Conservation (phyloP, 2,797 vertebrate species). For the Carduelis carduelis region DNA sequence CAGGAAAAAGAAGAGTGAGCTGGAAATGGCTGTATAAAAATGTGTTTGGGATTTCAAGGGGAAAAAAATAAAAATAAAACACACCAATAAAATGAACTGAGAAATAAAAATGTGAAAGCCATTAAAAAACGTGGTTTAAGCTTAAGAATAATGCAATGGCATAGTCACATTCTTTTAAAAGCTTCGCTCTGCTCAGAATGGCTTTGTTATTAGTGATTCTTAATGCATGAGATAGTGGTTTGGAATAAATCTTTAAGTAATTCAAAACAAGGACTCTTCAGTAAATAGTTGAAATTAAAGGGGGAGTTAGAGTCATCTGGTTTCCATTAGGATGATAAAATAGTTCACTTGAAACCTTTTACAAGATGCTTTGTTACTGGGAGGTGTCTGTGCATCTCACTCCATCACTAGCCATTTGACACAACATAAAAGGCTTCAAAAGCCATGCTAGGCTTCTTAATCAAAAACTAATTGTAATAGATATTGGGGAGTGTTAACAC, state of each 20-base stretch:
- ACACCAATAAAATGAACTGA: slow-evolving; percentile 16
- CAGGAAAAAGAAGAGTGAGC: not conserved
- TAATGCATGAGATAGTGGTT: slow-evolving; percentile 77
- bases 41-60: not conserved
- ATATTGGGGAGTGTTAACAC: slow-evolving; percentile 98
- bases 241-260: slow-evolving; percentile 83
- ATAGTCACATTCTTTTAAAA: slow-evolving; percentile 70
- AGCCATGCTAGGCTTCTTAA: slow-evolving; percentile 91
- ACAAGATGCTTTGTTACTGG: slow-evolving; percentile 93
- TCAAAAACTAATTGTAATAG: slow-evolving; percentile 99
- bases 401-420: slow-evolving; percentile 97
- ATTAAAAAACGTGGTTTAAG: slow-evolving; percentile 48
- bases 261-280: slow-evolving; percentile 83
- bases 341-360: slow-evolving; percentile 95
- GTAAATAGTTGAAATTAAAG: slow-evolving; percentile 88
- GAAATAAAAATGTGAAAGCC: slow-evolving; percentile 57
- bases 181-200: slow-evolving; percentile 66
- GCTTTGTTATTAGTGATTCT: slow-evolving; percentile 73
- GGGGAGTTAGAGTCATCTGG: slow-evolving; percentile 90
- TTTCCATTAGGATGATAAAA: slow-evolving; percentile 99
- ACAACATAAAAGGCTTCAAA: slow-evolving; percentile 98
- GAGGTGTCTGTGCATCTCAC: slow-evolving; percentile 89
- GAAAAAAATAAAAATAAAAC: not conserved
- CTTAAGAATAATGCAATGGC: slow-evolving; percentile 57
- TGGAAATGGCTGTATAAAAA: not conserved